These are phyloP conservation scores for Berghia stephanieae DNA, from an alignment of 1,140 invertebrate genomes.

Conservation along the genomic window DNA sequence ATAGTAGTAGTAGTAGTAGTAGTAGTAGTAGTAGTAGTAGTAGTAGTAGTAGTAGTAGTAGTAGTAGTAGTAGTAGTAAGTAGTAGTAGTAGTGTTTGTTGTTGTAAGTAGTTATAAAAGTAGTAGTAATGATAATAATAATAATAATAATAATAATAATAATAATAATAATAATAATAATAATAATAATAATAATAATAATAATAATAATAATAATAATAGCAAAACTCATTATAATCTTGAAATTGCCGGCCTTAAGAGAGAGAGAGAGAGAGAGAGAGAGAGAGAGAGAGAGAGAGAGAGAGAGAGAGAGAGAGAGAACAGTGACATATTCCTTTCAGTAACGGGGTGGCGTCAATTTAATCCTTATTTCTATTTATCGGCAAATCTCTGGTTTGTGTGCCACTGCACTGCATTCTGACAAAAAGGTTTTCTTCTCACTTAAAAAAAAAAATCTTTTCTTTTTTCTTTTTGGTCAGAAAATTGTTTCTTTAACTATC, in stretches of 20 bases:
- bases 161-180: not conserved
- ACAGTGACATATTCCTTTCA: too few relatives aligned
- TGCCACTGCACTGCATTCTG: too few relatives aligned
- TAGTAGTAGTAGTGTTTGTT: not conserved
- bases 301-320: not conserved
- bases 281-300: slow-evolving; percentile 22
- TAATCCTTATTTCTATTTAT: too few relatives aligned
- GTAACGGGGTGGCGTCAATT: too few relatives aligned
- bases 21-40: not conserved
- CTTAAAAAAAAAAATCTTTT: too few relatives aligned
- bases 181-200: not conserved
- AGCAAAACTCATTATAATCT: not conserved
- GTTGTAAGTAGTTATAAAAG: not conserved
- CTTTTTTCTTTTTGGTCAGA: too few relatives aligned
- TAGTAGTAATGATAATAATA: not conserved
- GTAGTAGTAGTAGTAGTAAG: not conserved
- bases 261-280: slow-evolving; percentile 1
- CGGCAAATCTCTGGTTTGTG: too few relatives aligned
- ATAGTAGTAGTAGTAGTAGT: not conserved
- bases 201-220: not conserved
- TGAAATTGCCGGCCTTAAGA: not conserved
- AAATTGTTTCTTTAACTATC: too few relatives aligned
- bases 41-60: not conserved
- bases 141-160: not conserved
- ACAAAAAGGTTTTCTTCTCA: too few relatives aligned